Evolutionary conservation across 1,140 invertebrate genomes (phyloP), one percentile per base, ranked within the genome.

Genomic region (Drosophila parabipectinata): DNA sequence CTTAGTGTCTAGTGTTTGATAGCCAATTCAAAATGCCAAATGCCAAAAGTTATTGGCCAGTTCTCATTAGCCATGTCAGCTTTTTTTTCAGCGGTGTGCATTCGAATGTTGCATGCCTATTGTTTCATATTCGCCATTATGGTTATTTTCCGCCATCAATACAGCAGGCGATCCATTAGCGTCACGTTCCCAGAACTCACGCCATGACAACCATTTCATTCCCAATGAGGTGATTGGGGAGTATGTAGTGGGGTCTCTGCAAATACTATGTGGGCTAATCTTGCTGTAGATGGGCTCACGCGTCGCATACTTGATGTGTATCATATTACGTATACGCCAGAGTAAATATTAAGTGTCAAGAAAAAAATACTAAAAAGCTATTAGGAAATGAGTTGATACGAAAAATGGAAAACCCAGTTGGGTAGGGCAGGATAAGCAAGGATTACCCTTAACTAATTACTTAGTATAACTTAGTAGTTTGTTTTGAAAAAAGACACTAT

Each of bases 71-170:
- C 50, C 47, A 15, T 59, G 72, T 75, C 61, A 64, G 48, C 18
- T 1, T 34, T 32, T 32, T 62, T 15, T 7, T 6, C 14, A 7
- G 37, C 18, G 18, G 18, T 44, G 12, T 79, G 80, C 80, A 80
- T 48, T 61, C 47, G 21, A 39, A 66, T 54, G 54, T 77, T 77
- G 77, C 72, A 80, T 85, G 81, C 57, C 60, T 51, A 55, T 51
- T 66, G 54, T 50, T 60, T 77, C 39, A 30, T 39, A 63, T 61
- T 57, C 54, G 4, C 18, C 52, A 61, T 21, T 21, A 21, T 21
- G 53, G 57, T 52, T 68, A 57, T 75, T 71, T 82, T 69, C 64
- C 64, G 14, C 50, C 63, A 73, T 69, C 67, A 64, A 80, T 76
- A 69, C 74, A 59, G 41, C 63, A 48, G 47, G 56, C 68, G 64